A percentile compares a stretch with the other conserved stretches of the same genome.
Conservation (phyloP, 35 echinoderm and acorn worm species). For the Nesometra sesokonis region DNA sequence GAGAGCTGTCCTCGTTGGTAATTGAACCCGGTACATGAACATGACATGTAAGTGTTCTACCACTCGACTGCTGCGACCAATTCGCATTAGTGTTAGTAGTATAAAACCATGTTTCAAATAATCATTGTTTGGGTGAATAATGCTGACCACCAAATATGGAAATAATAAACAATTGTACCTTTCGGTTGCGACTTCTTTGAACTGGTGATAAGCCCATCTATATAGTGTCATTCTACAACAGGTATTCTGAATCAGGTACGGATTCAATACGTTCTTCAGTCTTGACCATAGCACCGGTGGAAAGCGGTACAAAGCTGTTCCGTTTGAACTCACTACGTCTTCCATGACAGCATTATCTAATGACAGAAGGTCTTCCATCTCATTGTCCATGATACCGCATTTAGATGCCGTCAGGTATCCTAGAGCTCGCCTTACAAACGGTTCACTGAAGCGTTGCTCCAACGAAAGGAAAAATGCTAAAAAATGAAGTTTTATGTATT, state of each 20-base stretch:
- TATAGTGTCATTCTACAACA: conserved; percentile 50
- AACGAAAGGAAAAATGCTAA: conserved; percentile 21
- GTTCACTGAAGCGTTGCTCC: conserved; percentile 48
- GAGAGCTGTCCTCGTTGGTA: too few relatives aligned
- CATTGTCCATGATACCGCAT: conserved; percentile 49
- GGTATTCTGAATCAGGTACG: conserved; percentile 18
- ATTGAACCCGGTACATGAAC: too few relatives aligned
- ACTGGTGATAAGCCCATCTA: conserved; percentile 56
- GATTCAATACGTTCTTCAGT: conserved; percentile 39
- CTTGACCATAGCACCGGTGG: conserved; percentile 61
- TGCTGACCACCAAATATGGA: background rate
- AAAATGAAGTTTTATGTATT: background rate
- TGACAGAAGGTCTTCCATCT: conserved; percentile 80
- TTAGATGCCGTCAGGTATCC: conserved; percentile 73
- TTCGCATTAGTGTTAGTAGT: too few relatives aligned
- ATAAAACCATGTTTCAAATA: too few relatives aligned
- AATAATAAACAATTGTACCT: conserved; percentile 25
- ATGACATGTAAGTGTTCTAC: too few relatives aligned
- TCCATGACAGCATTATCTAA: conserved; percentile 69
- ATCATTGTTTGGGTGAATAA: background rate
- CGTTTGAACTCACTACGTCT: conserved; percentile 33
- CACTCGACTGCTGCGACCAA: too few relatives aligned
- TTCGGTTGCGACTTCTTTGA: conserved; percentile 55
- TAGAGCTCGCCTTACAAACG: conserved; percentile 48
- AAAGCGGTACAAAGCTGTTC: conserved; percentile 33